Conservation (phyloP, 2,113 vertebrate genomes). For the Crotalus viridis region DNA sequence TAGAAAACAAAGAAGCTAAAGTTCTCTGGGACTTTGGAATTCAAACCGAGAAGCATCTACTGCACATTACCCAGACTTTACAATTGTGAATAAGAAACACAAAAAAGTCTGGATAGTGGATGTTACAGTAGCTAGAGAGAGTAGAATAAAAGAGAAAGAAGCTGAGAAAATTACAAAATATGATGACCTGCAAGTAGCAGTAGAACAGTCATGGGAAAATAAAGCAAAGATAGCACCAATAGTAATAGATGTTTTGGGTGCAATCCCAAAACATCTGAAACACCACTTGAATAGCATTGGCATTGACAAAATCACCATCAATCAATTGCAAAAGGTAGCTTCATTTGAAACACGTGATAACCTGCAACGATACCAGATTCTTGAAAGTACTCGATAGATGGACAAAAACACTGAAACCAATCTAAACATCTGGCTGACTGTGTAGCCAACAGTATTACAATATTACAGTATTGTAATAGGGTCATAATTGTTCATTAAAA, state of each 20-base stretch:
- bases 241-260: too few relatives aligned
- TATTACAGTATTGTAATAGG: background rate
- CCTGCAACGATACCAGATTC: background rate
- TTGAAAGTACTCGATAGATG: background rate
- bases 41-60: background rate
- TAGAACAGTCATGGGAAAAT: background rate
- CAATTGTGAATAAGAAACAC: too few relatives aligned
- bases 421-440: background rate
- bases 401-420: background rate
- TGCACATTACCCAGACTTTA: too few relatives aligned
- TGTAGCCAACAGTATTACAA: too few relatives aligned
- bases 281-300: too few relatives aligned
- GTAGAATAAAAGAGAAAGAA: too few relatives aligned
- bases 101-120: too few relatives aligned
- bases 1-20: background rate
- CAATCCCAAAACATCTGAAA: too few relatives aligned
- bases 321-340: too few relatives aligned
- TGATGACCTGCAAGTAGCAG: background rate
- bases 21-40: background rate
- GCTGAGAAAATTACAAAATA: background rate
- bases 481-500: background rate
- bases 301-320: too few relatives aligned
- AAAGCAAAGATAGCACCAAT: too few relatives aligned
- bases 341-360: background rate
- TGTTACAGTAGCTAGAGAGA: too few relatives aligned